Percentiles rank a stretch among this genome's conserved stretches.
Conservation (phyloP, 2,888 invertebrate genomes). For the Xestoiulus laeticollis region DNA sequence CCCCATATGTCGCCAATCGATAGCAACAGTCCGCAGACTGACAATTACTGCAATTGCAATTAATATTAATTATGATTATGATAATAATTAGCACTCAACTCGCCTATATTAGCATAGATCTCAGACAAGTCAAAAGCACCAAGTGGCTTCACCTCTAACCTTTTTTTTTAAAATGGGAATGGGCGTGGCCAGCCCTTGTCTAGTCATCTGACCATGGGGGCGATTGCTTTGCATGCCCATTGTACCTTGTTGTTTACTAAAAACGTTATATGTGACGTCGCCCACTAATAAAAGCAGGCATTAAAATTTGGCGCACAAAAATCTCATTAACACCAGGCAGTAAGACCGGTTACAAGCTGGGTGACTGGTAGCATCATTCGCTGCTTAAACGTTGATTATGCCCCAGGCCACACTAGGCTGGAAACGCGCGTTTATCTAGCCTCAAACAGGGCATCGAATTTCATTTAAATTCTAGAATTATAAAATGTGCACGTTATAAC, state of each 20-base stretch:
- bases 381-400: not conserved
- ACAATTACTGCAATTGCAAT: conserved; percentile 34
- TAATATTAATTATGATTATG: conserved; percentile 31
- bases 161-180: not conserved
- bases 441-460: too few relatives aligned
- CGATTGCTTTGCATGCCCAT: not conserved
- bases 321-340: not conserved
- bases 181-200: not conserved
- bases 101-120: conserved; percentile 7
- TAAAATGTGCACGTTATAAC: too few relatives aligned
- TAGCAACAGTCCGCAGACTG: not conserved
- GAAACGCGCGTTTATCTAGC: too few relatives aligned
- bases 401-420: not conserved
- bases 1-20: not conserved
- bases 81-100: not conserved
- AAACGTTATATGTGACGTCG: conserved; percentile 13
- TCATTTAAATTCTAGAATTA: too few relatives aligned
- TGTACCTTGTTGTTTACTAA: not conserved
- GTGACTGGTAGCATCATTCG: not conserved
- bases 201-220: conserved; percentile 2
- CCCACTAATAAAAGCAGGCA: conserved; percentile 13
- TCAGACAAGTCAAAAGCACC: not conserved
- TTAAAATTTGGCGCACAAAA: conserved; percentile 24
- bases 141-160: conserved; percentile 5
- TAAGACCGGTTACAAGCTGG: not conserved